Evolutionary conservation across 2,888 invertebrate genomes (phyloP).

Genomic region (Idaea biselata): DNA sequence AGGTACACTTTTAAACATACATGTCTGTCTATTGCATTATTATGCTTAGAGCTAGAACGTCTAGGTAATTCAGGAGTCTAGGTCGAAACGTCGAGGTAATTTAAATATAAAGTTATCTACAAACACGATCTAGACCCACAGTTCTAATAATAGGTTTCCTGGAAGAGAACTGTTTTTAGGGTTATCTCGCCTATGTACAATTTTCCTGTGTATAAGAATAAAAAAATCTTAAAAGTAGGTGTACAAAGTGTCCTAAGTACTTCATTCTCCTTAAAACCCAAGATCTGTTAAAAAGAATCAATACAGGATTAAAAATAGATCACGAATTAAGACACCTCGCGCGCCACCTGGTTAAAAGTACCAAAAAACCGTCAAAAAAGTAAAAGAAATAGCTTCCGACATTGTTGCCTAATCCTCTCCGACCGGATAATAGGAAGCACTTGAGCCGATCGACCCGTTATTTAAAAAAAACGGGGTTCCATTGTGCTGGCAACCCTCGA

Average conservation of each 20-base stretch:
- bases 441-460: slow-evolving; percentile 76
- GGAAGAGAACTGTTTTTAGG: no score
- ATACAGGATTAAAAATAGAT: slow-evolving; percentile 63
- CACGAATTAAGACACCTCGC: slow-evolving; percentile 69
- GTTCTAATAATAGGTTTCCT: no score
- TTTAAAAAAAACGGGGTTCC: slow-evolving; percentile 57
- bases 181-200: no score
- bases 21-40: no score
- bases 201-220: no score
- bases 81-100: no score
- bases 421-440: slow-evolving; percentile 73
- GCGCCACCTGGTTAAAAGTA: slow-evolving; percentile 62
- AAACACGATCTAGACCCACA: no score
- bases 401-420: slow-evolving; percentile 72
- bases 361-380: slow-evolving; percentile 44
- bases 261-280: slow-evolving; percentile 15
- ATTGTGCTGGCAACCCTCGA: slow-evolving; percentile 72
- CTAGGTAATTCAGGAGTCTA: no score
- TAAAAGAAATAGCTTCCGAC: slow-evolving; percentile 54
- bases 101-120: no score
- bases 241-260: background rate
- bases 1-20: no score
- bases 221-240: background rate
- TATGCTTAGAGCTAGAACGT: no score
- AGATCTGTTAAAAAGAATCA: slow-evolving; percentile 41